These are phyloP conservation scores for Gadus chalcogrammus DNA, from an alignment of 2,113 vertebrate genomes.

Conservation along the genomic window DNA sequence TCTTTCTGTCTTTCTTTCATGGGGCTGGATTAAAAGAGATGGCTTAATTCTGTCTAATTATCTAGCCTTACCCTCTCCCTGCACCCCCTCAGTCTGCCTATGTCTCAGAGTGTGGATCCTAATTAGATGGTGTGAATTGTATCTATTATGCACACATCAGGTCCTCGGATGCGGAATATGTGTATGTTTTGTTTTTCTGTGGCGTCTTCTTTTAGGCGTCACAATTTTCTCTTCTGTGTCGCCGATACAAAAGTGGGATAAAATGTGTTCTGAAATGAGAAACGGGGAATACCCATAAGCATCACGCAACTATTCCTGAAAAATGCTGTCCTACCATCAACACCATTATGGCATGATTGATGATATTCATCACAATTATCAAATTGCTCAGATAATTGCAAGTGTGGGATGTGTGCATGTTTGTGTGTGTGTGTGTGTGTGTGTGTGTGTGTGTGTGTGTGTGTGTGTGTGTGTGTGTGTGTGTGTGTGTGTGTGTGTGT, in stretches of 20 bases:
- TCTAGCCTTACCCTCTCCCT: conserved; percentile 62
- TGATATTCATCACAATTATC: conserved; percentile 55
- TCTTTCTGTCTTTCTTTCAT: conserved; percentile 65
- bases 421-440: not conserved
- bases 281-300: not conserved
- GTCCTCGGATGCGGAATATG: conserved; percentile 19
- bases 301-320: conserved; percentile 14
- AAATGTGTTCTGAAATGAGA: conserved; percentile 9
- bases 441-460: too few relatives aligned
- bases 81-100: conserved; percentile 33
- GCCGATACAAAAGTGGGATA: conserved; percentile 17
- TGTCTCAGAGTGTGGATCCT: conserved; percentile 62
- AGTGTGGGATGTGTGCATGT: conserved; percentile 20
- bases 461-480: too few relatives aligned
- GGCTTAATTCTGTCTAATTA: conserved; percentile 79
- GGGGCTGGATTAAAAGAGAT: conserved; percentile 76
- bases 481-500: too few relatives aligned
- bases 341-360: conserved; percentile 44
- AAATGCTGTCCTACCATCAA: conserved; percentile 30
- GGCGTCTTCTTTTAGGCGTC: conserved; percentile 31
- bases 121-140: conserved; percentile 70
- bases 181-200: conserved; percentile 28
- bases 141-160: conserved; percentile 58
- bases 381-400: conserved; percentile 56
- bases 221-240: conserved; percentile 14